Conservation (phyloP, 2,113 vertebrate genomes). For the Marmota flaviventris region DNA sequence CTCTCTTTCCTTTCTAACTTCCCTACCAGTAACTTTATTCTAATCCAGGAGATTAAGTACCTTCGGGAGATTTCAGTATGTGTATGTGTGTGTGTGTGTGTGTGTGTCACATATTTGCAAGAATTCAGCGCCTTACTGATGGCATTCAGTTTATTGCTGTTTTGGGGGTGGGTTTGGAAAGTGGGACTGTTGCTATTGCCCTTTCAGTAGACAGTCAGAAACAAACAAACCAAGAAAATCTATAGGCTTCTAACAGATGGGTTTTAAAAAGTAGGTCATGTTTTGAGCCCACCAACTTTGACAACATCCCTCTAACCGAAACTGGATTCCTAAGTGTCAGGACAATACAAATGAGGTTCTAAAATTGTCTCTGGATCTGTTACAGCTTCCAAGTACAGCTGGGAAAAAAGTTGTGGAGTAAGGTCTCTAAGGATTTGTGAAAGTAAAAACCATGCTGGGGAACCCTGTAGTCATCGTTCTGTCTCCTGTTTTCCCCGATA, state of each 20-base stretch:
- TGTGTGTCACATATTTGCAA: constrained; percentile 14
- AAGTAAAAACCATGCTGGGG: constrained; percentile 65
- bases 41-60: background rate
- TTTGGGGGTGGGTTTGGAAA: constrained; percentile 61
- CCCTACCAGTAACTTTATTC: constrained; percentile 7
- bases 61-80: background rate
- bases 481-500: background rate
- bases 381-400: constrained; percentile 82
- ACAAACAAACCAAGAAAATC: constrained; percentile 80
- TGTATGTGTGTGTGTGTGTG: background rate
- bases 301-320: constrained; percentile 80
- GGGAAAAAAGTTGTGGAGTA: constrained; percentile 68
- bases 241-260: constrained; percentile 82
- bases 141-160: constrained; percentile 57
- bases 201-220: constrained; percentile 79
- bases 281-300: constrained; percentile 84
- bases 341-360: constrained; percentile 81
- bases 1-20: background rate
- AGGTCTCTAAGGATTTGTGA: constrained; percentile 64
- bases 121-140: background rate
- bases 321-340: constrained; percentile 82
- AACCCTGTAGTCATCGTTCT: constrained; percentile 57
- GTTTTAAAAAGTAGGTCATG: constrained; percentile 82
- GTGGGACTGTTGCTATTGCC: constrained; percentile 67
- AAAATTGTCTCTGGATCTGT: constrained; percentile 81